phyloP scores from a whole-genome alignment of 2,797 vertebrate species.

The Neoniphon sammara region DNA sequence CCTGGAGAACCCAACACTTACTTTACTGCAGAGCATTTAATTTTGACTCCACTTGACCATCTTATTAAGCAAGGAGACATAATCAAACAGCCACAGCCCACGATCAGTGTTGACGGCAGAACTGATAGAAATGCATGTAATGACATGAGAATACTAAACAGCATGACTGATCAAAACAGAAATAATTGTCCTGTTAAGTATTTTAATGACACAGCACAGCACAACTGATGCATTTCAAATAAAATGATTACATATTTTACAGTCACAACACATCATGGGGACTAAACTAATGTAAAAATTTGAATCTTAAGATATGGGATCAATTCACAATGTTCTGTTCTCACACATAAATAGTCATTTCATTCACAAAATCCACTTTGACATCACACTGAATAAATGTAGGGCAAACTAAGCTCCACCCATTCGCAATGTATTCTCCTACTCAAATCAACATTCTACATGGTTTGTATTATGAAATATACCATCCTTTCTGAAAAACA shows the following conservation, averaged over 20 bases:
- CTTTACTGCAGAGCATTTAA: not conserved
- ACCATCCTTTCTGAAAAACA: slow-evolving; percentile 6
- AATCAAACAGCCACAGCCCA: slow-evolving; percentile 5
- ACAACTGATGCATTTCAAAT: slow-evolving; percentile 22
- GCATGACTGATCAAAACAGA: slow-evolving; percentile 2
- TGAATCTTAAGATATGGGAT: not conserved
- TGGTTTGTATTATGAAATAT: slow-evolving; percentile 38
- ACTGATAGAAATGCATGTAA: not conserved
- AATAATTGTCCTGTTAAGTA: not conserved
- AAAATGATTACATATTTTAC: not conserved
- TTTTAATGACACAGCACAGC: slow-evolving; percentile 34
- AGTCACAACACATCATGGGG: slow-evolving; percentile 6
- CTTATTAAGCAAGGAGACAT: slow-evolving; percentile 6
- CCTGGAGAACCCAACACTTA: slow-evolving; percentile 8
- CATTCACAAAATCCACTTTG: slow-evolving; percentile 35
- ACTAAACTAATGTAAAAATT: slow-evolving; percentile 5
- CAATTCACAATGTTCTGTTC: slow-evolving; percentile 23
- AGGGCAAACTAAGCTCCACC: slow-evolving; percentile 16
- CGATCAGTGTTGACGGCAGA: slow-evolving; percentile 2
- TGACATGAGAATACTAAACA: slow-evolving; percentile 11
- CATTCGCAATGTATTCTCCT: slow-evolving; percentile 8
- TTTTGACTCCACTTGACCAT: slow-evolving; percentile 8
- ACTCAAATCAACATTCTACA: slow-evolving; percentile 25
- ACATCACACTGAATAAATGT: slow-evolving; percentile 24
- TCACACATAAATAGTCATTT: slow-evolving; percentile 63